A percentile compares a stretch with the other conserved stretches of the same genome.
These are phyloP conservation scores for Turnix velox DNA, from an alignment of 2,113 vertebrate species.

Conservation along the genomic window DNA sequence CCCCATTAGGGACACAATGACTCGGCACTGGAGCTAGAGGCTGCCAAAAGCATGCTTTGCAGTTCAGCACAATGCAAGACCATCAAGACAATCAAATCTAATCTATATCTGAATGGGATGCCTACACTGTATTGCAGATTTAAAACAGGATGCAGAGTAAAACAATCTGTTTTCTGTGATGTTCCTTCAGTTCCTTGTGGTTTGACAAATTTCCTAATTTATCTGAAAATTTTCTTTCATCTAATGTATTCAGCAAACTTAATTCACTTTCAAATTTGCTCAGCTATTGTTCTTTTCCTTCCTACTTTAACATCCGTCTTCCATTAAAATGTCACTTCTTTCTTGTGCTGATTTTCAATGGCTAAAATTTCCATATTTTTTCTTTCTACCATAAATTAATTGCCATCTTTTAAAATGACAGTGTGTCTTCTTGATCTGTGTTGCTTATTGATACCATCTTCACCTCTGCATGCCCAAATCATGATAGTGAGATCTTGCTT, in stretches of 20 bases:
- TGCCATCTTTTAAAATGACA: neutral
- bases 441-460: neutral
- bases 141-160: neutral
- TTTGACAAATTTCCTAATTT: neutral
- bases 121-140: neutral
- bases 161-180: rapidly evolving
- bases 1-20: rapidly evolving
- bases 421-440: neutral
- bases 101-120: neutral
- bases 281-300: neutral
- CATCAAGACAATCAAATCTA: neutral
- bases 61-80: neutral
- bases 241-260: neutral
- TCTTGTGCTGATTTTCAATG: neutral
- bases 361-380: neutral
- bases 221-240: neutral
- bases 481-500: neutral
- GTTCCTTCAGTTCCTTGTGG: neutral
- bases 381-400: neutral
- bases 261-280: neutral
- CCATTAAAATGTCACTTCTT: neutral
- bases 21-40: neutral
- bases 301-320: neutral
- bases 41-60: neutral
- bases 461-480: neutral